Evolutionary conservation across 2,797 vertebrate species (phyloP), one percentile per base, ranked within the genome.

Genomic region (Apodemus agrarius): DNA sequence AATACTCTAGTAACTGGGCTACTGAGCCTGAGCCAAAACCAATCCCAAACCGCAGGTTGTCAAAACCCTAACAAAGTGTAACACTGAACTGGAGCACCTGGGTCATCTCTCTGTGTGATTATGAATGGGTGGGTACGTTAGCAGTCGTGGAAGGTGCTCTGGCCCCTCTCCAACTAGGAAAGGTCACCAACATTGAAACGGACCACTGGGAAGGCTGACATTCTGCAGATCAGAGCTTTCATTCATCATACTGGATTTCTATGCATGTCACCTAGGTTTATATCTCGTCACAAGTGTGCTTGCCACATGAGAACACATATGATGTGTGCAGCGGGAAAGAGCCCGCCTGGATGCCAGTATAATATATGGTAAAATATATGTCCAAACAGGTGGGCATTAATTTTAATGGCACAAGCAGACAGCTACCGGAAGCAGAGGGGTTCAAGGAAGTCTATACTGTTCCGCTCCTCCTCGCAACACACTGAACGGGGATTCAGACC

Each of bases 171-270:
- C 11, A 7, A 13, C 63, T 34, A 87, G 59, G 29, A 2, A 22
- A 29, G 49, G 89, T 17, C 16, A 13, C 16, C 17, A 4, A 37
- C 21, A 85, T 75, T 22, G 93, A 90, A 92, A 84, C 11, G 78
- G 72, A 17, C 46, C 59, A n/a, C 0, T n/a, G 65, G 82, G 76
- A 54, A 1, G 76, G 94, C 85, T 88, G 93, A 93, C 59, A 75
- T 91, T 85, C 87, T 79, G 81, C 87, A 81, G 67, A 81, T 88
- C 59, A 54, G 75, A 86, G 57, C 37, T 40, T 75, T 76, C 22
- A 89, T 19, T 89, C 93, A 37, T 86, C 78, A 69, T 82, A 81
- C 31, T 49, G 46, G 37, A 92, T 80, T 97, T 95, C 78, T 26
- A 0, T 89, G 57, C 24, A 21, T 52, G 52, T 54, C 61, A 43